phyloP scores from a whole-genome alignment of 2,797 vertebrate genomes.

The Hozukius guyotensis region DNA sequence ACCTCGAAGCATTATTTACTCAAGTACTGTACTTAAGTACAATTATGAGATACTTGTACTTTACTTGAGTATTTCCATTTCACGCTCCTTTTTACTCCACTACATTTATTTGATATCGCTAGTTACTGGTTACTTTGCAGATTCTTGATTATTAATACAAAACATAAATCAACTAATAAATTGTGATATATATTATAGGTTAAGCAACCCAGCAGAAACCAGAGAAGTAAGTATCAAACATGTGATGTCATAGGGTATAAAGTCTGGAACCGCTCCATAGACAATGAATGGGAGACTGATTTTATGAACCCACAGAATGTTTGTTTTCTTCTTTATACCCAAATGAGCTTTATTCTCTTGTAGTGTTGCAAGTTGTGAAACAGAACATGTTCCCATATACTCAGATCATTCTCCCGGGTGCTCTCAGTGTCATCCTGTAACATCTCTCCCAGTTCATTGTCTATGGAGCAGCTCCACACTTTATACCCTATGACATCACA shows the following conservation, averaged over 20 bases:
- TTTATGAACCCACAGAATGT: too few species aligned
- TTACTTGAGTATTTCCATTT: neutral
- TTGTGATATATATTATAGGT: neutral
- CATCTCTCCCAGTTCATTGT: neutral
- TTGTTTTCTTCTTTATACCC: too few species aligned
- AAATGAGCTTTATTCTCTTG: neutral
- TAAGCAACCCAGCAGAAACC: neutral
- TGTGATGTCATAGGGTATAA: neutral
- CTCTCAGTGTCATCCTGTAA: neutral
- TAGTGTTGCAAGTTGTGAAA: neutral
- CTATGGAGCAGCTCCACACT: neutral
- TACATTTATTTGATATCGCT: neutral
- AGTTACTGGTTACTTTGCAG: neutral
- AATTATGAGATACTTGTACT: neutral
- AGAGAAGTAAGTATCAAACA: neutral
- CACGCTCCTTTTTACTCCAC: neutral
- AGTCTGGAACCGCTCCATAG: too few species aligned
- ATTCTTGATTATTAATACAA: neutral
- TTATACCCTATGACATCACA: too few species aligned
- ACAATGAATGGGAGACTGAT: too few species aligned
- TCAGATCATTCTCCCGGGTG: neutral
- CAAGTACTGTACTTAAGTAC: neutral
- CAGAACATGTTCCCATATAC: neutral
- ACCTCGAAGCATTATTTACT: neutral
- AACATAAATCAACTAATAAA: neutral